phyloP scores from a whole-genome alignment of 2,113 vertebrate genomes.

The Recurvirostra avosetta region DNA sequence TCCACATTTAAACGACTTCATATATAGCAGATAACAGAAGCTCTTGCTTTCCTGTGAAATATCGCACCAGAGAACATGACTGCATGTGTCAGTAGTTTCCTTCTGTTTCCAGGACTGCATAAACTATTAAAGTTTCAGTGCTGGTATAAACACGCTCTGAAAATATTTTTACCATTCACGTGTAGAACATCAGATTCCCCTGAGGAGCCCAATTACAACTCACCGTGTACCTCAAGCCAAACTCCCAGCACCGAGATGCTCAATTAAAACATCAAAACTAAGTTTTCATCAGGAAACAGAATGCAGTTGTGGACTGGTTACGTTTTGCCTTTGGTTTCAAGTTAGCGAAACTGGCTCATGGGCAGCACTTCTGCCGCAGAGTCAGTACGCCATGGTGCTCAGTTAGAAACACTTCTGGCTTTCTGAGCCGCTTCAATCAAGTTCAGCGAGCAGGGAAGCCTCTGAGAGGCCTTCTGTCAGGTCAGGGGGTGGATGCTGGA shows the following conservation, averaged over 20 bases:
- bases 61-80: neutral
- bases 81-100: neutral
- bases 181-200: neutral
- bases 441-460: neutral
- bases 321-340: neutral
- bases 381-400: neutral
- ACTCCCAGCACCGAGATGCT: neutral
- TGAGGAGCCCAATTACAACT: neutral
- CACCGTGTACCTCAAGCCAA: neutral
- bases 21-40: neutral
- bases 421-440: neutral
- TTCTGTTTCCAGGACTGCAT: neutral
- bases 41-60: neutral
- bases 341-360: neutral
- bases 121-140: neutral
- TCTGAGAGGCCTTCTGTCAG: neutral
- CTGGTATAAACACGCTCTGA: neutral
- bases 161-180: neutral
- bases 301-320: neutral
- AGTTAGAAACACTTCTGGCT: neutral
- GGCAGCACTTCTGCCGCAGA: neutral
- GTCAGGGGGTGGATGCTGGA: neutral
- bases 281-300: neutral
- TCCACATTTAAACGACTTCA: neutral
- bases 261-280: neutral